Percentiles rank a stretch among this genome's conserved stretches.
These are phyloP conservation scores for Lithophane ornitopus DNA, from an alignment of 2,888 invertebrate species.

Conservation along the genomic window DNA sequence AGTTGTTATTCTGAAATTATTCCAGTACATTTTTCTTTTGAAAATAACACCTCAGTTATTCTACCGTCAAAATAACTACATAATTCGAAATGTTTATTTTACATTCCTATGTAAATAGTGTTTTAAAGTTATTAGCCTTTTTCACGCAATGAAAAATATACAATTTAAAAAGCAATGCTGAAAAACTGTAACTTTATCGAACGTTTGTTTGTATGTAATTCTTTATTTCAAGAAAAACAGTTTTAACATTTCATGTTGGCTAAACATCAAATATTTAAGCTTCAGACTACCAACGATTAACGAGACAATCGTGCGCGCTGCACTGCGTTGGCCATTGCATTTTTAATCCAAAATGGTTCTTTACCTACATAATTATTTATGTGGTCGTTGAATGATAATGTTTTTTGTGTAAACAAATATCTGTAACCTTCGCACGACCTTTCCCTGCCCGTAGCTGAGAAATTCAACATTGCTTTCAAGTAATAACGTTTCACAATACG, in stretches of 20 bases:
- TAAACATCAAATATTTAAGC: conserved; percentile 45
- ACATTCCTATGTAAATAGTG: neutral
- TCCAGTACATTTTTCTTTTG: no score
- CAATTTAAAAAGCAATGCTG: neutral
- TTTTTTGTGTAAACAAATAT: conserved; percentile 35
- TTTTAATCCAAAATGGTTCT: conserved; percentile 35
- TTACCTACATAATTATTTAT: conserved; percentile 33
- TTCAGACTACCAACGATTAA: conserved; percentile 20
- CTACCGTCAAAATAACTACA: neutral
- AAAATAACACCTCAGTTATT: conserved; percentile 8
- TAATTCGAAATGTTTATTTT: neutral
- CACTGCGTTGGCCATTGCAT: conserved; percentile 33
- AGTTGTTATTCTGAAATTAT: conserved; percentile 1
- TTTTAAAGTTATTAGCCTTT: neutral
- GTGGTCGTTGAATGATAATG: conserved; percentile 32
- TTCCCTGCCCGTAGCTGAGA: conserved; percentile 20
- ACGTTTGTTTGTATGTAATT: neutral
- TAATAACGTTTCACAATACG: neutral
- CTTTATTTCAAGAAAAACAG: conserved; percentile 9
- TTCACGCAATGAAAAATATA: neutral
- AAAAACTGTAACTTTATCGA: conserved; percentile 3
- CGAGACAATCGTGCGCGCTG: conserved; percentile 21
- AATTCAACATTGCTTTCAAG: conserved; percentile 33
- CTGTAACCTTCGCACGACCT: conserved; percentile 50
- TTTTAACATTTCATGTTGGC: conserved; percentile 23